Conservation (phyloP, 2,113 vertebrate species). For the Castor canadensis region DNA sequence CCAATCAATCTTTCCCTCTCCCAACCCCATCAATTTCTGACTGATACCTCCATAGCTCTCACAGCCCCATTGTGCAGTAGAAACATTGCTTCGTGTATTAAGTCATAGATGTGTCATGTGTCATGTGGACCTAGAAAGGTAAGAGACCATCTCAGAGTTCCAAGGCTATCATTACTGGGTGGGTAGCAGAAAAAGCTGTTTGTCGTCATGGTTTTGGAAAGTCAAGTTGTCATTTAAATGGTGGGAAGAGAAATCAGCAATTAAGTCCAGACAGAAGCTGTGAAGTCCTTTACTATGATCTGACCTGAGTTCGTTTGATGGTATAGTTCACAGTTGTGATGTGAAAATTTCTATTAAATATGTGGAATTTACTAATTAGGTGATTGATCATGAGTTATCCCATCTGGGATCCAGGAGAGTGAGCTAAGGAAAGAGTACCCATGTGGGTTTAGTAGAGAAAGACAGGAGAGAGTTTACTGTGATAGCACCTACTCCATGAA, state of each 20-base stretch:
- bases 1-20: neutral
- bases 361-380: neutral
- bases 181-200: neutral
- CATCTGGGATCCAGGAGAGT: neutral
- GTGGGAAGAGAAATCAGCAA: neutral
- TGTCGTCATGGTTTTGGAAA: neutral
- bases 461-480: neutral
- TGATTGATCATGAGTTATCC: neutral
- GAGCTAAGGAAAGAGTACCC: neutral
- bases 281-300: neutral
- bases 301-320: neutral
- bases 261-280: neutral
- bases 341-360: slow-evolving; percentile 4
- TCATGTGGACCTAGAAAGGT: no score
- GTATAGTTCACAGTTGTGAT: neutral
- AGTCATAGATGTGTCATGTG: neutral
- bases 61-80: neutral
- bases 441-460: neutral
- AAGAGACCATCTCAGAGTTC: neutral
- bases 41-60: neutral
- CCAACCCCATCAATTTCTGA: neutral
- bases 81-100: neutral
- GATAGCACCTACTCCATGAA: neutral
- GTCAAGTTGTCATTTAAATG: neutral
- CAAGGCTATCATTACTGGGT: neutral